Evolutionary conservation across 2,888 invertebrate genomes (phyloP), one percentile per base, ranked within the genome.

Genomic region (Onchidella celtica): DNA sequence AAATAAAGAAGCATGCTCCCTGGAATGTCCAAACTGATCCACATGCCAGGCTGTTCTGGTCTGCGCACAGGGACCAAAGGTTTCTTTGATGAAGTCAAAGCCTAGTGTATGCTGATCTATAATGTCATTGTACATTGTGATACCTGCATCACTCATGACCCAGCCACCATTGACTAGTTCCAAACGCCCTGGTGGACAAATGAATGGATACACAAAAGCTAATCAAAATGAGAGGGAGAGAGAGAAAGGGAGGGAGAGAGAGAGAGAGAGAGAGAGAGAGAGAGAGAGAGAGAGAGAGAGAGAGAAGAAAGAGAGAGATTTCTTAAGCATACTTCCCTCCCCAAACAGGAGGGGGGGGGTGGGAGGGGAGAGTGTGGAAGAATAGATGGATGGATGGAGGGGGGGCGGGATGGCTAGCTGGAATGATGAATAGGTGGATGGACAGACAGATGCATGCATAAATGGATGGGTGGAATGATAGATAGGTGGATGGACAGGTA

Each of bases 11-110:
- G 97, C 97, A 94, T 97, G 96, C 93, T 97, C 97, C 3, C 97
- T 94, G 0, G 97, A 96, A 89, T 97, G 97, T 0, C 97, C 97
- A 89, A 97, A 97, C 0, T 97, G 97, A 91, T 97, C 97, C 27
- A 97, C 97, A 93, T 97, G 97, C 97, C 97, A 97, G 0, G 96
- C 97, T 0, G 96, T 95, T 76, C 95, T 95, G 0, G 97, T 97
- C 40, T 95, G 94, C 0, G 95, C 97, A 88, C 97, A 97, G 0
- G 95, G 94, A 0, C 93, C 93, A 85, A 93, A 93, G 38, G 88
- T 91, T 40, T 89, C 84, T 38, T 73, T 38, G 3, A 93, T 88
- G 85, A 93, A 93, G 61, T 90, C 85, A 81, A 97, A 94, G 4
- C 95, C 95, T 2, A 94, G 87, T 0, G 94, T 93, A 91, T 94